Evolutionary conservation across 2,888 invertebrate genomes (phyloP).

Genomic region (Xiphydria camelus): DNA sequence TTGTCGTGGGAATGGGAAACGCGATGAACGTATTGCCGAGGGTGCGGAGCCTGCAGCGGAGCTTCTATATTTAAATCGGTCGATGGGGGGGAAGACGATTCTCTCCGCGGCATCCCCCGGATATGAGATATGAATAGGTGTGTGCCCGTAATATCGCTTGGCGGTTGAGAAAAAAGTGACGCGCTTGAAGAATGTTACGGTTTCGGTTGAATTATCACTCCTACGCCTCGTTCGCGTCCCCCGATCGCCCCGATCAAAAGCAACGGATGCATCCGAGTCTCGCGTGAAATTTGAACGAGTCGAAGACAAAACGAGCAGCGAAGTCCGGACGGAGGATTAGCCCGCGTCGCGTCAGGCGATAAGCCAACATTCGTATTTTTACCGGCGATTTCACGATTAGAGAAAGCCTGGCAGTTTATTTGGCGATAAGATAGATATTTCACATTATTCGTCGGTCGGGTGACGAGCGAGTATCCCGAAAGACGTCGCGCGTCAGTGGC

Average conservation of each 20-base stretch:
- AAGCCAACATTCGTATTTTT: constrained; percentile 20
- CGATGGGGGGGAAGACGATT: no score
- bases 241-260: no score
- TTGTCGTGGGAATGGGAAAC: constrained; percentile 49
- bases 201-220: no score
- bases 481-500: constrained; percentile 1
- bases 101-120: no score
- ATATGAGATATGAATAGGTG: no score
- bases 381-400: constrained; percentile 31
- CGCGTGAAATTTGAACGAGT: constrained; percentile 16
- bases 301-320: background rate
- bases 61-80: constrained; percentile 23
- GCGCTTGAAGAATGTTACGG: no score
- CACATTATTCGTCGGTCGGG: constrained; percentile 8
- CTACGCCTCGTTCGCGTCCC: no score
- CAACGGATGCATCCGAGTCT: background rate
- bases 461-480: background rate
- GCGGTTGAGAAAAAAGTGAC: no score
- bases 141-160: no score
- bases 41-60: constrained; percentile 19
- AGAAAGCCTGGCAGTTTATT: constrained; percentile 24
- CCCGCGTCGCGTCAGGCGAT: constrained; percentile 21
- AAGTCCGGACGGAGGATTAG: constrained; percentile 8
- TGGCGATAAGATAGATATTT: constrained; percentile 41
- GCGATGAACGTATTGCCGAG: constrained; percentile 25